Evolutionary conservation across 2,888 invertebrate species (phyloP), one percentile per base, ranked within the genome.

Genomic region (Crematogaster levior): DNA sequence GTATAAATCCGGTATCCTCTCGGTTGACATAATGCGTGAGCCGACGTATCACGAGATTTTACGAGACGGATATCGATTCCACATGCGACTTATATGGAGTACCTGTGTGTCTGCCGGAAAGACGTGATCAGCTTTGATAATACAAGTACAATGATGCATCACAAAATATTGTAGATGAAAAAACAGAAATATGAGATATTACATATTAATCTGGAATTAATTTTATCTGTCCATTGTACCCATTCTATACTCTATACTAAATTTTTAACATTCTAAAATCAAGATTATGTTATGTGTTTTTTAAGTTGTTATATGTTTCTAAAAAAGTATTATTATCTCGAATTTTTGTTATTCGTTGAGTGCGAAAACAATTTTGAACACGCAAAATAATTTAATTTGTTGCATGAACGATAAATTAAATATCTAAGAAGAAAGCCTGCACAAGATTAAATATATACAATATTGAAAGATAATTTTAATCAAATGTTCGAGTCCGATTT

Each of bases 401-500:
- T 43, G 46, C 5, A 3, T 34, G 9, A 30, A 15, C 7, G 56
- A n/a, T 27, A 60, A 48, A 6, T 60, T 27, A 43, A 40, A 40
- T n/a, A 73, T 43, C 5, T 3, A 60, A 10, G 61, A 48, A 43
- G 40, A 61, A 81, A 53, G 40, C 34, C 60, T 15, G 37, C 53
- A 51, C 27, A 75, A 66, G 34, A 81, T 61, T 77, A 70, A 83
- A 85, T 81, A 83, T 60, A 74, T 65, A 73, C 51, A 83, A 81
- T 81, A 84, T 84, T 82, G 86, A 90, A 89, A 88, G 89, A 91
- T 90, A 89, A 88, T 91, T 91, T 90, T 88, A 90, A 93, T 92
- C 90, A 90, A 84, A 75, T 83, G 86, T 84, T 83, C 83, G 86
- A 82, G 81, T 88, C n/a, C n/a, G n/a, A 90, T 91, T 88, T 85